These are phyloP conservation scores for Antechinus stuartii DNA, from an alignment of 2,113 vertebrate species.

Conservation along the genomic window DNA sequence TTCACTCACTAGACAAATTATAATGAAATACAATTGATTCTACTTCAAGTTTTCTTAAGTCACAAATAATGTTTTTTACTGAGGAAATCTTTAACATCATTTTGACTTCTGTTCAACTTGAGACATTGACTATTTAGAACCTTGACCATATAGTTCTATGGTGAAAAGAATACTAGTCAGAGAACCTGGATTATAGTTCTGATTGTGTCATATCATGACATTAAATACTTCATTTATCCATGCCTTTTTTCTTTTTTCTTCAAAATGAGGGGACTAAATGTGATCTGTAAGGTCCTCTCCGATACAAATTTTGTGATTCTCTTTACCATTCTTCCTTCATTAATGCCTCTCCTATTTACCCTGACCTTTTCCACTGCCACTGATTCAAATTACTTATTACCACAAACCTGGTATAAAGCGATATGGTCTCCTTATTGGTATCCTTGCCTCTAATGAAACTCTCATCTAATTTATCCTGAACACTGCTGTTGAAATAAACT, in stretches of 20 bases:
- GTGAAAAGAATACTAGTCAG: not conserved
- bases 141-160: not conserved
- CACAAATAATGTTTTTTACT: constrained; percentile 15
- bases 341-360: not conserved
- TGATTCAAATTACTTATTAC: not conserved
- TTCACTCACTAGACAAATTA: not conserved
- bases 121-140: not conserved
- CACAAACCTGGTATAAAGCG: not conserved
- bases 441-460: not conserved
- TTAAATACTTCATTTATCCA: not conserved
- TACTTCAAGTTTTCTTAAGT: constrained; percentile 37
- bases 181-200: not conserved
- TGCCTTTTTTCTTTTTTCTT: not conserved
- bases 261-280: not conserved
- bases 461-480: not conserved
- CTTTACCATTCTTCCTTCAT: not conserved
- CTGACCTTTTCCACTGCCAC: not conserved
- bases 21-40: not conserved
- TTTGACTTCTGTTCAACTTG: not conserved
- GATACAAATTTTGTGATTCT: not conserved
- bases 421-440: not conserved
- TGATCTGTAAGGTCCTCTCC: not conserved
- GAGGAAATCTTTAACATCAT: not conserved
- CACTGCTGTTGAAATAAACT: not conserved
- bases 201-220: not conserved